Evolutionary conservation across 2,797 vertebrate species (phyloP).

Genomic region (Lerista edwardsae): DNA sequence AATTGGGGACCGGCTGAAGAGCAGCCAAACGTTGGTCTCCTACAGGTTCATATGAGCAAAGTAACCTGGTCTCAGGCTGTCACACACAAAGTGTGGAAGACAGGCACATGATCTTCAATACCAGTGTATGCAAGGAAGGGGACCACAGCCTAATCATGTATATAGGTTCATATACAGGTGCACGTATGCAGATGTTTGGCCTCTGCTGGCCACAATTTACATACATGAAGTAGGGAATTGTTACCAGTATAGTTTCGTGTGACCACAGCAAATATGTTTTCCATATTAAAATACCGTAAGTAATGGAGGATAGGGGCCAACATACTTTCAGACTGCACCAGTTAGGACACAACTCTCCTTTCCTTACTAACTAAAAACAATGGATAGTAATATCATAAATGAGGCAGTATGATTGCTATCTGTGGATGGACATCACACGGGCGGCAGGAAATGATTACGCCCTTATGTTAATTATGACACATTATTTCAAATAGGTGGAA

Average conservation of each 20-base stretch:
- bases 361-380: not conserved
- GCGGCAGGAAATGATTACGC: not conserved
- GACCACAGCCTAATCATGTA: too few relatives aligned
- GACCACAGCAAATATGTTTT: not conserved
- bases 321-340: not conserved
- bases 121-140: not conserved
- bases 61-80: too few relatives aligned
- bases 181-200: not conserved
- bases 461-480: not conserved
- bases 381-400: not conserved
- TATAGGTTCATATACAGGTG: too few relatives aligned
- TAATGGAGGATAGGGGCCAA: not conserved
- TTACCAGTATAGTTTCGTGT: too few relatives aligned
- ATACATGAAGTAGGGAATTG: too few relatives aligned
- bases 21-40: too few relatives aligned
- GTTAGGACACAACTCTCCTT: not conserved
- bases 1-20: too few relatives aligned
- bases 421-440: not conserved
- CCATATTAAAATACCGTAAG: not conserved
- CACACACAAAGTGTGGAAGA: too few relatives aligned
- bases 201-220: not conserved
- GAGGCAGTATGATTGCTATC: not conserved
- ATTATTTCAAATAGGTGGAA: too few relatives aligned
- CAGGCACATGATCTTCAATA: too few relatives aligned
- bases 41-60: too few relatives aligned